These are phyloP conservation scores for Misgurnus mizolepis DNA, from an alignment of 2,113 vertebrate genomes.

Conservation along the genomic window DNA sequence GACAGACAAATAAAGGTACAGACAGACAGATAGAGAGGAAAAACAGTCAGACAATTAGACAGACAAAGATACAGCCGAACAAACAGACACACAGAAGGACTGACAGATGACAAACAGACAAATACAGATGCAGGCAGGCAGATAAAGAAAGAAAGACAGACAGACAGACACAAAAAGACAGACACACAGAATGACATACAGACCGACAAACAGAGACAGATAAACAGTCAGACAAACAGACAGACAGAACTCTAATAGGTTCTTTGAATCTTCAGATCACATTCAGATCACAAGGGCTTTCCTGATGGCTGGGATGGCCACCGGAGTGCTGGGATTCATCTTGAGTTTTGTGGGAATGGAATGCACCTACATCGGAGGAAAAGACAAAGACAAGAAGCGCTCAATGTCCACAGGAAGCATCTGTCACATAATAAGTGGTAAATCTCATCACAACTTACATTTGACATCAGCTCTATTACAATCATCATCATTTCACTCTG, in stretches of 20 bases:
- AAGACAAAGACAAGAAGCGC: slow-evolving; percentile 69
- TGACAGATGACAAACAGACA: no score
- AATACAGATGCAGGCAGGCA: no score
- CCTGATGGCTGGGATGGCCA: slow-evolving; percentile 67
- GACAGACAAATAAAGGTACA: no score
- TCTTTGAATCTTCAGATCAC: slow-evolving; percentile 57
- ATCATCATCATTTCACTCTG: not conserved
- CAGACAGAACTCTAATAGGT: not conserved
- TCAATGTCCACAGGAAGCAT: slow-evolving; percentile 66
- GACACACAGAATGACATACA: no score
- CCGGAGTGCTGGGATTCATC: slow-evolving; percentile 74
- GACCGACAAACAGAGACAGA: not conserved
- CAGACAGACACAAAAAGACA: no score
- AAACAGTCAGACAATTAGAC: no score
- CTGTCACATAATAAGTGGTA: slow-evolving; percentile 72
- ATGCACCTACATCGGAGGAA: slow-evolving; percentile 76
- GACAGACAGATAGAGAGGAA: no score
- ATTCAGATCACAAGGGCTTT: slow-evolving; percentile 75
- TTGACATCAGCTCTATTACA: not conserved
- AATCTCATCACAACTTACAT: slow-evolving; percentile 2
- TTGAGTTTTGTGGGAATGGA: slow-evolving; percentile 77
- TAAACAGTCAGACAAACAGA: not conserved
- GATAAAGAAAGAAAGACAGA: no score
- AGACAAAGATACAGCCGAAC: no score
- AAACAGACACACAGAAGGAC: no score